These are phyloP conservation scores for Lindbergichthys nudifrons DNA, from an alignment of 2,797 vertebrate genomes.

Conservation along the genomic window DNA sequence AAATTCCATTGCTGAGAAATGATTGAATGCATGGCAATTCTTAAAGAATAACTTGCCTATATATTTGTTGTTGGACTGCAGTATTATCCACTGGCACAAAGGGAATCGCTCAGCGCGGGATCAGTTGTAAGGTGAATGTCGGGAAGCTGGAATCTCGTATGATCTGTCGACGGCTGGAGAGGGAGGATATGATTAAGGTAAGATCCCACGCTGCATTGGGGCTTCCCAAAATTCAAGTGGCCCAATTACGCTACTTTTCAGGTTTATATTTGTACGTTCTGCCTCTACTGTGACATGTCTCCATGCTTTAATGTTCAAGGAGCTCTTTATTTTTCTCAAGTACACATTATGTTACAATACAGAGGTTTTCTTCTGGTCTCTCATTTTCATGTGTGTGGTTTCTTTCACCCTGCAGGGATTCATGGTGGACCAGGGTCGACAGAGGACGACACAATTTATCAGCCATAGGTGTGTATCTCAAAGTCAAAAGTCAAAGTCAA, in stretches of 20 bases:
- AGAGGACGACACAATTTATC: conserved; percentile 94
- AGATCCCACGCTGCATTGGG: background rate
- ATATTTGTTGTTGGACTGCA: conserved; percentile 61
- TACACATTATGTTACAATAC: background rate
- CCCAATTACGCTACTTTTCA: too few relatives aligned
- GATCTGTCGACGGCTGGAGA: conserved; percentile 91
- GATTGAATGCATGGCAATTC: too few relatives aligned
- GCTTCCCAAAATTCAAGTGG: too few relatives aligned
- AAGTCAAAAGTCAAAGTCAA: too few relatives aligned
- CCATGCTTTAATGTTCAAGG: too few relatives aligned
- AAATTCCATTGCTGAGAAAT: too few relatives aligned
- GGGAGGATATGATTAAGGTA: conserved; percentile 92
- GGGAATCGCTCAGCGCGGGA: conserved; percentile 89
- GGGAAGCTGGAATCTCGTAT: conserved; percentile 94
- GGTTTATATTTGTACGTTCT: too few relatives aligned
- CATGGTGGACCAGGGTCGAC: conserved; percentile 96
- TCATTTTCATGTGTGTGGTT: background rate
- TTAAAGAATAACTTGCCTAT: too few relatives aligned
- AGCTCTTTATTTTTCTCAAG: background rate
- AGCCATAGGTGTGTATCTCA: conserved; percentile 84
- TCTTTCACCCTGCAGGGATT: conserved; percentile 86
- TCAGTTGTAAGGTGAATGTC: conserved; percentile 90
- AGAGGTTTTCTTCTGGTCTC: background rate
- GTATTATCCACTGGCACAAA: conserved; percentile 91
- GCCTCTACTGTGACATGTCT: too few relatives aligned